These are phyloP conservation scores for Andrena haemorrhoa DNA, from an alignment of 2,888 invertebrate genomes.

Conservation along the genomic window DNA sequence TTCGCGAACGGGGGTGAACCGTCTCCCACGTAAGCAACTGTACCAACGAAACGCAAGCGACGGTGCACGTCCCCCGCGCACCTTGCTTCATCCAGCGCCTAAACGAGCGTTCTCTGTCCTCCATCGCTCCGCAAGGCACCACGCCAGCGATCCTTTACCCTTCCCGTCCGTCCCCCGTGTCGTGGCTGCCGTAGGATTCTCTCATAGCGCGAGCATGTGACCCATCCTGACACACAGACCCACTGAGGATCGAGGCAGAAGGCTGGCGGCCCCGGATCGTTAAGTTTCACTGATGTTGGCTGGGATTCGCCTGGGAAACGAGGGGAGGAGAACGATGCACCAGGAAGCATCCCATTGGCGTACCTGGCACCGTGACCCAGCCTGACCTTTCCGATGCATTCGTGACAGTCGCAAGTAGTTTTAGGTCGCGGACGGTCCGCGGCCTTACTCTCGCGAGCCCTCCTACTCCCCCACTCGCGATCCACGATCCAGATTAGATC, in stretches of 20 bases:
- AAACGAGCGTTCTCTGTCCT: slow-evolving; percentile 29
- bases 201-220: slow-evolving; percentile 77
- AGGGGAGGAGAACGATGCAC: slow-evolving; percentile 25
- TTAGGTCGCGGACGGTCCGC: slow-evolving; percentile 61
- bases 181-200: slow-evolving; percentile 43
- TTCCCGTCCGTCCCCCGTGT: slow-evolving; percentile 21
- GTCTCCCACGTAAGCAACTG: slow-evolving; percentile 74
- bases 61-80: slow-evolving; percentile 38
- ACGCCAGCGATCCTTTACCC: slow-evolving; percentile 25
- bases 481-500: slow-evolving; percentile 12
- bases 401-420: slow-evolving; percentile 67
- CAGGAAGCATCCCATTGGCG: slow-evolving; percentile 61
- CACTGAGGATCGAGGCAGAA: slow-evolving; percentile 75
- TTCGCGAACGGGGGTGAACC: slow-evolving; percentile 75
- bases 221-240: slow-evolving; percentile 85
- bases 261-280: slow-evolving; percentile 46
- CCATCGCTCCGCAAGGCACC: slow-evolving; percentile 9
- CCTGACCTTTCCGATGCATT: slow-evolving; percentile 54
- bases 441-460: slow-evolving; percentile 59
- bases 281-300: slow-evolving; percentile 60
- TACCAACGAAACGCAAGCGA: slow-evolving; percentile 20
- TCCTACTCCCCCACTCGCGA: not conserved
- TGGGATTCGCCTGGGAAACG: slow-evolving; percentile 9
- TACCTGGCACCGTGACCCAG: slow-evolving; percentile 80
- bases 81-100: not conserved